Percentiles rank a stretch among this genome's conserved stretches.
These are phyloP conservation scores for Lepus americanus DNA, from an alignment of 2,113 vertebrate genomes.

Conservation along the genomic window DNA sequence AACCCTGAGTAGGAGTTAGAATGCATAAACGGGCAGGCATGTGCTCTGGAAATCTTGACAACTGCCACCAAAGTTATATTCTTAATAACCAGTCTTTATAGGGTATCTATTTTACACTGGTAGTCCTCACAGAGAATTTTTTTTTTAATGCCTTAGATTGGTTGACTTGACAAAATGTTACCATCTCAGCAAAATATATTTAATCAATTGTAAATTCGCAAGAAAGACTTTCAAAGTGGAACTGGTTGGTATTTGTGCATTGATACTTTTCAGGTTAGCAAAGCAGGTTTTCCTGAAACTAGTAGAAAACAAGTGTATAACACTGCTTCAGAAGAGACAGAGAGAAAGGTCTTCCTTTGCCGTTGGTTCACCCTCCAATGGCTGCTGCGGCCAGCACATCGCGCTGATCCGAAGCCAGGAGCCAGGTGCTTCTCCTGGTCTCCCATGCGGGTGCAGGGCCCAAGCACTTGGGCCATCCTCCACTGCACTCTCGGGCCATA, in stretches of 20 bases:
- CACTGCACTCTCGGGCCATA: too few species aligned
- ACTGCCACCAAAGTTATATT: neutral
- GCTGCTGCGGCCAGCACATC: too few species aligned
- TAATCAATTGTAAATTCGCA: neutral
- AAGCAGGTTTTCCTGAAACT: neutral
- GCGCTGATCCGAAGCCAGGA: too few species aligned
- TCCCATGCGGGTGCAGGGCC: too few species aligned
- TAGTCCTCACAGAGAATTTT: neutral
- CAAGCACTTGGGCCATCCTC: too few species aligned
- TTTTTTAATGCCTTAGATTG: neutral
- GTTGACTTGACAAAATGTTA: slow-evolving; percentile 1
- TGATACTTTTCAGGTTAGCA: neutral
- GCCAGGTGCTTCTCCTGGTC: too few species aligned
- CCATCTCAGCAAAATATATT: neutral
- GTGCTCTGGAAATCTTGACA: neutral
- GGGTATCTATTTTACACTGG: neutral
- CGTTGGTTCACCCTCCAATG: too few species aligned
- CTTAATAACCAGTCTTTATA: neutral
- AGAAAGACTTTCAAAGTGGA: neutral
- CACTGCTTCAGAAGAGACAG: too few species aligned
- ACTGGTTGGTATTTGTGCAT: neutral
- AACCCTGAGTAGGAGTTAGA: neutral
- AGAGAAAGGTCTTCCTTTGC: too few species aligned
- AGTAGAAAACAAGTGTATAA: neutral
- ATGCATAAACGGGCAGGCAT: neutral